These are phyloP conservation scores for Leucopsar rothschildi DNA, from an alignment of 2,113 vertebrate genomes.

Conservation along the genomic window DNA sequence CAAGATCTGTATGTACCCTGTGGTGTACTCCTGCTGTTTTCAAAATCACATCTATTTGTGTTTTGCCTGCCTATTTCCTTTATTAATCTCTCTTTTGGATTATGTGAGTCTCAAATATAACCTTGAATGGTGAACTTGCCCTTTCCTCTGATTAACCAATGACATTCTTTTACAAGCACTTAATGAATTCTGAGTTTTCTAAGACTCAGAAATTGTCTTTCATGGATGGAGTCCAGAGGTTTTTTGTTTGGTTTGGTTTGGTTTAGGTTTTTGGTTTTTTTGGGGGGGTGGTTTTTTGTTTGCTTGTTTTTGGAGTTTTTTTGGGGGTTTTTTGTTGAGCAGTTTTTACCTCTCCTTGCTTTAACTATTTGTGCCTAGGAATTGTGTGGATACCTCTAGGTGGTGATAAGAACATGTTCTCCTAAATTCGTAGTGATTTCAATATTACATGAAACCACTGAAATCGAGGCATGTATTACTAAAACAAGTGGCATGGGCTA, in stretches of 20 bases:
- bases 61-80: neutral
- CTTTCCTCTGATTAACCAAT: neutral
- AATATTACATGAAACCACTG: neutral
- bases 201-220: neutral
- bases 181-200: neutral
- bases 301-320: too few species aligned
- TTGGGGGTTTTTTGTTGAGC: neutral
- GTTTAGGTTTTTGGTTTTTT: neutral
- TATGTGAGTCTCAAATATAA: neutral
- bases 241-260: neutral
- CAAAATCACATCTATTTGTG: neutral
- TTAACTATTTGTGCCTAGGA: neutral
- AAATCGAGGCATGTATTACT: neutral
- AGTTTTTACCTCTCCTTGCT: neutral
- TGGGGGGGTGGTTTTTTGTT: neutral
- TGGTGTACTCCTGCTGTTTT: neutral
- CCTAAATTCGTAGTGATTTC: neutral
- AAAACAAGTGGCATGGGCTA: neutral
- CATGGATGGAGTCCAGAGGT: too few species aligned
- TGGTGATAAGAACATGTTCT: neutral
- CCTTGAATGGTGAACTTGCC: neutral
- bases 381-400: neutral
- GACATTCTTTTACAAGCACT: neutral
- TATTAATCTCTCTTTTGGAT: neutral
- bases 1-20: neutral